Conservation (phyloP, 2,797 vertebrate species). For the Nothura maculosa region DNA sequence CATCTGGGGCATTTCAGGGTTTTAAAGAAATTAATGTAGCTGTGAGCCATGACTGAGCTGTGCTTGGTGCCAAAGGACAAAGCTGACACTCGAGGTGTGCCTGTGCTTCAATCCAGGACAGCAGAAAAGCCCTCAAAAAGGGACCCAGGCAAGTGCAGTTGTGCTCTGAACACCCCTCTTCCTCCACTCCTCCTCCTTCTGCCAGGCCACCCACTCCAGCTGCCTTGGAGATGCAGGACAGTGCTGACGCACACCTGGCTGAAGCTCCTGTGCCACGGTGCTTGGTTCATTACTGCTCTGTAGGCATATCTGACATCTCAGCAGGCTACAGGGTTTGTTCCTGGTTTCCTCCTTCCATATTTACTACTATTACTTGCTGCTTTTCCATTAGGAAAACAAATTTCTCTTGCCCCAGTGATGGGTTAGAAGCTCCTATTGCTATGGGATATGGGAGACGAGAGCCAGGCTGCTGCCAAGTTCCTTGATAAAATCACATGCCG, state of each 20-base stretch:
- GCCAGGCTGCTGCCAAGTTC: not conserved
- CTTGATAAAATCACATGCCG: not conserved
- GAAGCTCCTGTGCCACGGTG: not conserved
- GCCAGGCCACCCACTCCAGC: not conserved
- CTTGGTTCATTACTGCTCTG: not conserved
- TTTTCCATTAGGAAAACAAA: not conserved
- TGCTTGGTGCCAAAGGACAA: not conserved
- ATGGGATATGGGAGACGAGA: accelerated
- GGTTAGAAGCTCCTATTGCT: not conserved
- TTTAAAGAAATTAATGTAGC: not conserved
- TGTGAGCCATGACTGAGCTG: not conserved
- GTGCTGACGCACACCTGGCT: accelerated
- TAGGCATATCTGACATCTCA: not conserved
- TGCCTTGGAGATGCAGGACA: not conserved
- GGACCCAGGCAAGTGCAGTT: not conserved
- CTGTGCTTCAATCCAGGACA: not conserved
- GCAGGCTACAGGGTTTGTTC: not conserved
- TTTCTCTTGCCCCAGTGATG: accelerated
- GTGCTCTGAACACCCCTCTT: not conserved
- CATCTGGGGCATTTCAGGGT: not conserved
- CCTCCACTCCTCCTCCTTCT: not conserved
- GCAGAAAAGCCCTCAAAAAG: not conserved
- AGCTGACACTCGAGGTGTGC: not conserved
- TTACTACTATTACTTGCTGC: not conserved
- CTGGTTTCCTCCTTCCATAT: not conserved